Evolutionary conservation across 2,888 invertebrate genomes (phyloP), one percentile per base, ranked within the genome.

Genomic region (Automeris io): DNA sequence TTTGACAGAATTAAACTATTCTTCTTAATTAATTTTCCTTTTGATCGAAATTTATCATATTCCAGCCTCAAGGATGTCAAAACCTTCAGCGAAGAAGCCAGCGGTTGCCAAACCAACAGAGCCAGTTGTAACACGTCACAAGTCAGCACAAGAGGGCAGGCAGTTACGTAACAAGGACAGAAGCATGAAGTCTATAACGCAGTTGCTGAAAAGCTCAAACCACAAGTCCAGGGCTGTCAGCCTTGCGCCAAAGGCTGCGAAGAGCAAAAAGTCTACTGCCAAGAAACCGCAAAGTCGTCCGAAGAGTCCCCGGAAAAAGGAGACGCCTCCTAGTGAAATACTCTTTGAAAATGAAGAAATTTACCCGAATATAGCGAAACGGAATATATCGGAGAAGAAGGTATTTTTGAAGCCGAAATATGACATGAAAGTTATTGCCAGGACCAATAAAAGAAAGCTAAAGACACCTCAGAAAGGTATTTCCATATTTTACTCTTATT

Each of bases 391-490:
- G 1, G 25, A 43, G 0, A 70, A 69, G 37, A 76, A 69, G 37
- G 54, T 72, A 8, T 46, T 65, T 1, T 45, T 82, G 12, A 63
- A 65, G 34, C 70, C 74, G 0, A 75, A 64, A 31, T 57, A 62
- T 39, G 50, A 64, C 16, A 54, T 72, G 22, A 71, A 58, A 47
- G 48, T 73, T 2, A 54, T 80, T 2, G 73, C 62, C 0, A 41
- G 51, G 2, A 61, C 50, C 3, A 76, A 70, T 41, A 82, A 75
- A 40, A 62, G 82, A 33, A 83, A 83, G 40, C 8, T 22, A 11
- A 35, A 31, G 12, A 37, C 19, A 22, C 22, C 21, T 12, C 11
- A 12, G 12, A 29, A 11, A 19, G 25, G n/a, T 16, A 29, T 12
- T 8, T 31, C 22, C 8, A 24, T 19, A 23, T 19, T 11, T 32